phyloP scores from a whole-genome alignment of 2,797 vertebrate species.

The Petrocephalus sullivani region DNA sequence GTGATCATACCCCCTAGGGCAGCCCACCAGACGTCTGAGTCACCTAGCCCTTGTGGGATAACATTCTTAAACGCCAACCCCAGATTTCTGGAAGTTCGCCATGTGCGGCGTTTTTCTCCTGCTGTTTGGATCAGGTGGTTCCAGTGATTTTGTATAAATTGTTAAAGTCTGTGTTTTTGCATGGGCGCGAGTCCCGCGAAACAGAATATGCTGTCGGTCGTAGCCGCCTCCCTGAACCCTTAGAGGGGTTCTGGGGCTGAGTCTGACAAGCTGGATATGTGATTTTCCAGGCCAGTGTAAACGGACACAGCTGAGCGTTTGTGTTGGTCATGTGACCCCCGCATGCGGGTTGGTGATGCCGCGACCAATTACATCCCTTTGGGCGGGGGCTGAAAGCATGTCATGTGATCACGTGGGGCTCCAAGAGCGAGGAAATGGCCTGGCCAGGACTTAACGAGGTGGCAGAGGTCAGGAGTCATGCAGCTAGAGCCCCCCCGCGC shows the following conservation, averaged over 20 bases:
- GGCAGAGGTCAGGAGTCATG: conserved; percentile 13
- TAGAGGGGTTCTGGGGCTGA: background rate
- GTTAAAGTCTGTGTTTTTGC: background rate
- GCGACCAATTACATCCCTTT: background rate
- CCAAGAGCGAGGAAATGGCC: background rate
- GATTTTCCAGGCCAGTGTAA: background rate
- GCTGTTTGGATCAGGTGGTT: background rate
- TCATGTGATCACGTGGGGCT: background rate
- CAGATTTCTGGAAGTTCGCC: background rate
- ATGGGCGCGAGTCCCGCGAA: background rate
- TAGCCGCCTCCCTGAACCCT: background rate
- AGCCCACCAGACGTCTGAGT: no score
- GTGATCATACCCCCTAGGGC: no score
- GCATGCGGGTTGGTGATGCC: background rate
- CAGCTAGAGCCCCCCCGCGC: background rate
- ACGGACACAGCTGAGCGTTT: background rate
- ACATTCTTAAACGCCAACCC: no score
- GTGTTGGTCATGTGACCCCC: background rate
- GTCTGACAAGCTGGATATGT: background rate
- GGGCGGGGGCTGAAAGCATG: background rate
- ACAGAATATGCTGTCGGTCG: background rate
- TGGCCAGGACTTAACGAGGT: background rate
- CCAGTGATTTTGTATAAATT: background rate
- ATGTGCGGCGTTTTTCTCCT: background rate
- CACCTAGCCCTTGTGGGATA: no score